Evolutionary conservation across 2,888 invertebrate species (phyloP).

Genomic region (Nezara viridula): DNA sequence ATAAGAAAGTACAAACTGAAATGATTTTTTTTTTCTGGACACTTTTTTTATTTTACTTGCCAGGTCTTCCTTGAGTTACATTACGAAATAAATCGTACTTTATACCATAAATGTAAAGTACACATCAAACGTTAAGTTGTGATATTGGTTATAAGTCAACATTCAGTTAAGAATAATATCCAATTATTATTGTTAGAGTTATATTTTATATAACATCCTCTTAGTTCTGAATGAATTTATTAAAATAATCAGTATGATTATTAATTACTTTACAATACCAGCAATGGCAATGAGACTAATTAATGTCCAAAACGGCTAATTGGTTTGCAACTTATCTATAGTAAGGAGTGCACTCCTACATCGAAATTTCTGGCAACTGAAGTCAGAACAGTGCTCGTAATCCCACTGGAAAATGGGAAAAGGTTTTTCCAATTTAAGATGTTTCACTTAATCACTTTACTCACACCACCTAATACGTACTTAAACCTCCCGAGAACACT

Average conservation of each 20-base stretch:
- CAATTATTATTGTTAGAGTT: too few relatives aligned
- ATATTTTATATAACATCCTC: too few relatives aligned
- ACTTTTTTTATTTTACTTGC: not conserved
- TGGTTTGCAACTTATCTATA: not conserved
- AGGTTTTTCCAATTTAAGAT: not conserved
- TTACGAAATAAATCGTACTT: not conserved
- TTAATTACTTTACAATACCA: too few relatives aligned
- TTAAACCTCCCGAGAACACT: not conserved
- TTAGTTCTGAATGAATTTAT: not conserved
- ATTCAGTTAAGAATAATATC: not conserved
- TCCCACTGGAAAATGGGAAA: not conserved
- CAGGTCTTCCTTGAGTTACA: not conserved
- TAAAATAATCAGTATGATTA: too few relatives aligned
- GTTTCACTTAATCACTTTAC: not conserved
- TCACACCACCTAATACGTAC: not conserved
- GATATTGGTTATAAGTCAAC: not conserved
- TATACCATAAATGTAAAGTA: too few relatives aligned
- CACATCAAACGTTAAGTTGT: not conserved
- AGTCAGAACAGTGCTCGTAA: not conserved
- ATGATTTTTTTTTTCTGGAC: too few relatives aligned
- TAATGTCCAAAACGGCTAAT: not conserved
- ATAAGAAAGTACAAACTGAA: too few relatives aligned
- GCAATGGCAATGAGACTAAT: not conserved
- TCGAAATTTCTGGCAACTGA: not conserved
- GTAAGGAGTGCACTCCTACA: not conserved